Evolutionary conservation across 2,113 vertebrate genomes (phyloP).

Genomic region (Burhinus bistriatus): DNA sequence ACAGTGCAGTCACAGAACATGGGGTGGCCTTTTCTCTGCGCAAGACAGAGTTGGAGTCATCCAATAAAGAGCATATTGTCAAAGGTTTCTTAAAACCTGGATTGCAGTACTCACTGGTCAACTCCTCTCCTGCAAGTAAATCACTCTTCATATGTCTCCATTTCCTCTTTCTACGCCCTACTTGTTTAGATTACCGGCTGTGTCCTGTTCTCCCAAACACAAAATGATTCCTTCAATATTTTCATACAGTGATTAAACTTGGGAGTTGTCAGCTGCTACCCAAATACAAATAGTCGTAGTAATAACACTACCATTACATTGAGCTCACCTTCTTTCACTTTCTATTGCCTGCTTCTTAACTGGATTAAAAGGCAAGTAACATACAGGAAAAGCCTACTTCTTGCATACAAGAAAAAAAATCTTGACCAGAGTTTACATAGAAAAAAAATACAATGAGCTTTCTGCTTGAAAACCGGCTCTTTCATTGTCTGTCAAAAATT

Average conservation of each 20-base stretch:
- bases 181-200: not conserved
- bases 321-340: not conserved
- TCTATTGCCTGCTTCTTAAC: not conserved
- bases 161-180: not conserved
- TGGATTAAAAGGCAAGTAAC: not conserved
- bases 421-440: not conserved
- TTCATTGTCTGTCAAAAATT: not conserved
- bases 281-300: not conserved
- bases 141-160: not conserved
- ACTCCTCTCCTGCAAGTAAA: not conserved
- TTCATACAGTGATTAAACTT: not conserved
- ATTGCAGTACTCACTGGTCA: too few species aligned
- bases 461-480: not conserved
- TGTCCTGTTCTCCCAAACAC: not conserved
- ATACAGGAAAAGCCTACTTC: not conserved
- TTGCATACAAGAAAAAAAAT: not conserved
- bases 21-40: not conserved
- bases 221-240: not conserved
- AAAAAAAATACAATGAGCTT: not conserved
- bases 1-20: not conserved
- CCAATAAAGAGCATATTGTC: not conserved
- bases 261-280: not conserved
- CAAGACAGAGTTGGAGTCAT: not conserved
- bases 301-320: accelerated
- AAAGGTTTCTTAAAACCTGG: not conserved